Conservation (phyloP, 1,140 invertebrate genomes). For the Platorchestia sp. region DNA sequence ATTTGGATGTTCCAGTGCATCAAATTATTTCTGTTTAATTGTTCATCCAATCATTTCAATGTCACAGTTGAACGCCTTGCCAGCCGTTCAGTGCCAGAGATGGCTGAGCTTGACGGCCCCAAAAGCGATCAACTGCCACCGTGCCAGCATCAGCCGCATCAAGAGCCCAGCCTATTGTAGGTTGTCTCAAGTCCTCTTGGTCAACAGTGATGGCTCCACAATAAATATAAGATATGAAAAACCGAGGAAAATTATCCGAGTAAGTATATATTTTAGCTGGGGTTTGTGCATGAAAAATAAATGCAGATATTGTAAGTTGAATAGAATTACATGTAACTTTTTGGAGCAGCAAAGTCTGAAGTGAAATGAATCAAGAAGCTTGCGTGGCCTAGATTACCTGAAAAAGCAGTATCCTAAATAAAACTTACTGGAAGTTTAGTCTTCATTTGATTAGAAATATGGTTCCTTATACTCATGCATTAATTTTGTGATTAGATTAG, state of each 20-base stretch:
- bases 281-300: background rate
- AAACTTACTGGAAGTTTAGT: no score
- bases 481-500: no score
- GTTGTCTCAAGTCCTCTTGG: background rate
- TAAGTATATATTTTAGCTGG: background rate
- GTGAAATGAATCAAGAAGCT: no score
- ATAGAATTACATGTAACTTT: no score
- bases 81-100: background rate
- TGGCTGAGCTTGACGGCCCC: background rate
- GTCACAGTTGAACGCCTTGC: background rate
- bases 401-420: no score
- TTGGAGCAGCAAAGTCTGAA: no score
- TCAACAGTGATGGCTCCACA: constrained; percentile 33
- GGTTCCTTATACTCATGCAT: no score
- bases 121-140: background rate
- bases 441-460: no score
- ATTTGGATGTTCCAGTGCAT: no score
- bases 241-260: constrained; percentile 13
- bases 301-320: no score
- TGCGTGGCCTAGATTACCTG: no score
- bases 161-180: background rate
- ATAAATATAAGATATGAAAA: constrained; percentile 27
- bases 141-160: background rate
- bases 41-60: background rate
- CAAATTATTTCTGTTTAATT: no score